Conservation (phyloP, 2,113 vertebrate species). For the Scalopus aquaticus region DNA sequence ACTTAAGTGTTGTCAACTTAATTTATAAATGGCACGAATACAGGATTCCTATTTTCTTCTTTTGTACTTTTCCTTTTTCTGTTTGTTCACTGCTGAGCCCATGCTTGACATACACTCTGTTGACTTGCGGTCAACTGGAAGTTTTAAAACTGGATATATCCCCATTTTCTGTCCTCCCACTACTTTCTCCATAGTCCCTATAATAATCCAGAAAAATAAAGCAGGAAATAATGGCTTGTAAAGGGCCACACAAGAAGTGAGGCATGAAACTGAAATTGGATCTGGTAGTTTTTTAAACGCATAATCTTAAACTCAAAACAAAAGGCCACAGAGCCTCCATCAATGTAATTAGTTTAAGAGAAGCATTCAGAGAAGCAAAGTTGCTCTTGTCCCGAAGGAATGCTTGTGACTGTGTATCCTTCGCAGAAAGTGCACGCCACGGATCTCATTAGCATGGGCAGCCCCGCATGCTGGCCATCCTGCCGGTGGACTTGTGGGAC, state of each 20-base stretch:
- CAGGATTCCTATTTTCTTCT: background rate
- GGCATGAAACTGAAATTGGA: background rate
- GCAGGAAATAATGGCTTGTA: conserved; percentile 21
- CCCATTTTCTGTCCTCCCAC: background rate
- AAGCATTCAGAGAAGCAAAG: background rate
- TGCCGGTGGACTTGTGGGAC: background rate
- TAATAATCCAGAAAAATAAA: background rate
- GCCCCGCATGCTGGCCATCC: background rate
- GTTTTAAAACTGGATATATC: background rate
- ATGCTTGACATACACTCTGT: background rate
- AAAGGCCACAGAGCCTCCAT: background rate
- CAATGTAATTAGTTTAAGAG: conserved; percentile 27
- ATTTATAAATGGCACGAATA: background rate
- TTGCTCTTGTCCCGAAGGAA: conserved; percentile 6
- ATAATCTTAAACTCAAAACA: conserved; percentile 17
- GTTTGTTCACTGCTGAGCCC: background rate
- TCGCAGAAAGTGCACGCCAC: background rate
- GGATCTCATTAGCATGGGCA: background rate
- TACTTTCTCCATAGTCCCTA: background rate
- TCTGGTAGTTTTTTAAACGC: conserved; percentile 33
- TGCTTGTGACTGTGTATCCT: background rate
- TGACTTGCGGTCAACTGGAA: background rate
- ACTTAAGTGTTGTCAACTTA: background rate
- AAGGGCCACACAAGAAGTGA: conserved; percentile 66
- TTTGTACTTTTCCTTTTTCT: background rate